Conservation (phyloP, 2,113 vertebrate species). For the Siniperca chuatsi region DNA sequence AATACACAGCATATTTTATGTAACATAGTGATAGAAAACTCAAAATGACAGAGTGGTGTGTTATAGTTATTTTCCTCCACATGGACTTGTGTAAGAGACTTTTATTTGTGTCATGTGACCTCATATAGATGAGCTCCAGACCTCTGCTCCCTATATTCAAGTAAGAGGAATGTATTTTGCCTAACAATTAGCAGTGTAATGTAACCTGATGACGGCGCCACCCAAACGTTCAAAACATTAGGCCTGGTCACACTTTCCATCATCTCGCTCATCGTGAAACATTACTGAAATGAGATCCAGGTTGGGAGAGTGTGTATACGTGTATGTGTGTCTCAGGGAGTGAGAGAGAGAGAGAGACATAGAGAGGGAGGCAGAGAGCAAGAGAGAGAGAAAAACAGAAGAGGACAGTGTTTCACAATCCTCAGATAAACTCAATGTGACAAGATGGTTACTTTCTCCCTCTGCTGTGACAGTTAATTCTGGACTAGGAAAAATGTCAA, state of each 20-base stretch:
- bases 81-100: accelerated
- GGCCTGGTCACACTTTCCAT: slow-evolving; percentile 77
- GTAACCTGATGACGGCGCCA: slow-evolving; percentile 60
- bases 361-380: slow-evolving; percentile 35
- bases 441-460: slow-evolving; percentile 94
- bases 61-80: slow-evolving; percentile 3
- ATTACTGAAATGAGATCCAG: slow-evolving; percentile 84
- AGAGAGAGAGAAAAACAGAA: slow-evolving; percentile 67
- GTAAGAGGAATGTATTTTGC: slow-evolving; percentile 35
- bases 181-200: slow-evolving; percentile 55
- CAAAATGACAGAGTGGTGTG: slow-evolving; percentile 4
- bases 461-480: slow-evolving; percentile 98
- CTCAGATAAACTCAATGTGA: slow-evolving; percentile 91
- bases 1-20: neutral
- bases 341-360: slow-evolving; percentile 18
- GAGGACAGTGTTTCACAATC: slow-evolving; percentile 83
- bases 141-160: slow-evolving; percentile 28
- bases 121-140: slow-evolving; percentile 36
- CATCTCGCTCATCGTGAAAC: slow-evolving; percentile 89
- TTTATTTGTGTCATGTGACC: slow-evolving; percentile 55
- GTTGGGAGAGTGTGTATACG: slow-evolving; percentile 50
- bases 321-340: neutral
- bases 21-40: slow-evolving; percentile 14
- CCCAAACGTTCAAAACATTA: slow-evolving; percentile 56
- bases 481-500: slow-evolving; percentile 97